Evolutionary conservation across 2,888 invertebrate species (phyloP).

Genomic region (Zygothrica quintamaculata): DNA sequence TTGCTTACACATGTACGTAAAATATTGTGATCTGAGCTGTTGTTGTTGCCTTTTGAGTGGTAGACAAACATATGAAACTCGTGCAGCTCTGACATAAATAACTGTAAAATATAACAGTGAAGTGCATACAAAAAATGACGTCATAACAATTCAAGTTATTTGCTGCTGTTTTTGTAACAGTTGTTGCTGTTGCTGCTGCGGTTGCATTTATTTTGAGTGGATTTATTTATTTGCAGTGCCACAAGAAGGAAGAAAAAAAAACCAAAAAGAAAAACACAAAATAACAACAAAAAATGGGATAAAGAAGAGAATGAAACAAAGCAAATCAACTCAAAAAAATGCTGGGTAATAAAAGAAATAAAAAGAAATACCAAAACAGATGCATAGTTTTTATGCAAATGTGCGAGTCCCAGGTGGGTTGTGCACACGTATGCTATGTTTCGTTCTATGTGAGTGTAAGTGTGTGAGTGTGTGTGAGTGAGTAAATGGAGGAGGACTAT

Average conservation of each 20-base stretch:
- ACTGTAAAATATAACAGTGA: constrained; percentile 41
- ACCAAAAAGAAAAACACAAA: too few relatives aligned
- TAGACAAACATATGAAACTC: constrained; percentile 15
- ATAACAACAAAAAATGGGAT: constrained; percentile 21
- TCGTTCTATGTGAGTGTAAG: neutral
- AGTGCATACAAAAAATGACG: constrained; percentile 11
- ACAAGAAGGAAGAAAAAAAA: constrained; percentile 6
- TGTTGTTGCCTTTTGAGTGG: constrained; percentile 9
- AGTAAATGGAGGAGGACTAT: neutral
- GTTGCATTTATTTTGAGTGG: constrained; percentile 58
- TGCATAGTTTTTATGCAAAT: constrained; percentile 71
- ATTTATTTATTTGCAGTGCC: constrained; percentile 62
- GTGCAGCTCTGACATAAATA: constrained; percentile 45
- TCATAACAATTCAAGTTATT: constrained; percentile 25
- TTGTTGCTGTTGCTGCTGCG: constrained; percentile 30
- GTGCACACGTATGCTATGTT: constrained; percentile 39
- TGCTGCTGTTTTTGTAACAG: constrained; percentile 9
- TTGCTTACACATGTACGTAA: neutral
- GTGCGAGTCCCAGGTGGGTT: constrained; percentile 42
- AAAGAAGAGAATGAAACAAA: constrained; percentile 33
- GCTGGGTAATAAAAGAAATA: constrained; percentile 7
- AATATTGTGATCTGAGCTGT: neutral
- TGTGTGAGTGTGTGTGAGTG: neutral
- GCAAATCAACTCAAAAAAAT: constrained; percentile 43
- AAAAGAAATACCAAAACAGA: constrained; percentile 31